Evolutionary conservation across 92 coral and sea anemone genomes (phyloP), one percentile per base, ranked within the genome.

Genomic region (Montipora capitata): DNA sequence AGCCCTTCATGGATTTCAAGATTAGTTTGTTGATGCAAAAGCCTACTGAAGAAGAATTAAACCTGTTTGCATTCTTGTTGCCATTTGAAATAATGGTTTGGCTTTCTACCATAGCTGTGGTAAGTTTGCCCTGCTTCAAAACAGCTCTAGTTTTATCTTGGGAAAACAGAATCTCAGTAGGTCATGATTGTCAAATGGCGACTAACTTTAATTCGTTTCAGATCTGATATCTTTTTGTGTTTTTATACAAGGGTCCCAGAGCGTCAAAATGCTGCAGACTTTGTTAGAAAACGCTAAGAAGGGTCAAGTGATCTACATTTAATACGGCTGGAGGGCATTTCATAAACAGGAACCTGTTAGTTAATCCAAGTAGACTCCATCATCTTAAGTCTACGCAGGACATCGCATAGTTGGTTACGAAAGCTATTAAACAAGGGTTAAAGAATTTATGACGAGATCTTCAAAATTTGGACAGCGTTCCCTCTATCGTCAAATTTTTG

Each of bases 1-100:
- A 98, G 52, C 99, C 99, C 11, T 98, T 98, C 85, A 91, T 98
- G 95, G 98, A 98, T 75, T 98, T 98, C 79, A 94, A 83, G 35
- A 92, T 98, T 78, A 94, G 98, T 7, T 74, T 98, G 91, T 86
- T 98, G 51, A 74, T 98, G 74, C 89, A 91, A 12, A 95, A 98
- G 69, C 97, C 98, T 2, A 81, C 87, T 10, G 95, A 89, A 63
- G 99, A 98, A 84, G 93, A 96, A 5, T 93, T 91, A 63, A 90
- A 96, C 80, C 79, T 98, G 93, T 98, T 98, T 57, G 96, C 96
- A 18, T 98, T 98, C 66, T 63, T 98, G 70, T 91, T 92, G 43
- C 99, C 99, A 17, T 98, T 98, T 69, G 94, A 96, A 54, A 80
- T 87, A 13, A 80, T 81, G 13, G 92, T 98, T 38, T 98, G 99